phyloP scores from a whole-genome alignment of 2,888 invertebrate species.

The Galerucella nymphaeae region DNA sequence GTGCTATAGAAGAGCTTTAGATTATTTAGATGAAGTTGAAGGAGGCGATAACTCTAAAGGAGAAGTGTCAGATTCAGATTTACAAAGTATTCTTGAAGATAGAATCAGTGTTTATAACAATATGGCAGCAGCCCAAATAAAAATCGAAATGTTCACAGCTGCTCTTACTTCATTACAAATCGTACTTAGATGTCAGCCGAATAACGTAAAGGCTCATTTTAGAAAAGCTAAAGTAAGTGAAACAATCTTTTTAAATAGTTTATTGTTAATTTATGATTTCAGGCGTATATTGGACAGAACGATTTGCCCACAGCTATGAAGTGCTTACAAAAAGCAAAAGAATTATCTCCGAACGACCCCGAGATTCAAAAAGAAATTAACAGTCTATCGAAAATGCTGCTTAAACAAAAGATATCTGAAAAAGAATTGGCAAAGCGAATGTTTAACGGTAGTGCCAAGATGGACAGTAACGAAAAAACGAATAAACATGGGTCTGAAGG shows the following conservation, averaged over 20 bases:
- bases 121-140: constrained; percentile 91
- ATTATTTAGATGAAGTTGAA: constrained; percentile 81
- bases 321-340: constrained; percentile 72
- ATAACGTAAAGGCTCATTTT: constrained; percentile 91
- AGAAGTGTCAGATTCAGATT: constrained; percentile 68
- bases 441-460: constrained; percentile 58
- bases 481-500: constrained; percentile 27
- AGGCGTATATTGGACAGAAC: constrained; percentile 76
- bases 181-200: constrained; percentile 85
- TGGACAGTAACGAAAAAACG: constrained; percentile 20
- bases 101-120: constrained; percentile 89
- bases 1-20: constrained; percentile 86
- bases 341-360: constrained; percentile 72
- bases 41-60: constrained; percentile 65
- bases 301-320: constrained; percentile 78
- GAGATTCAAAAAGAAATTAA: constrained; percentile 67
- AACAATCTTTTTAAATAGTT: neutral
- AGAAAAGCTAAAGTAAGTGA: constrained; percentile 78
- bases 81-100: constrained; percentile 80
- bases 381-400: constrained; percentile 54
- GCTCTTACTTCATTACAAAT: constrained; percentile 85
- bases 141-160: constrained; percentile 85
- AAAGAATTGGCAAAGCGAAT: constrained; percentile 68
- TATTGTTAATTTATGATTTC: constrained; percentile 35
- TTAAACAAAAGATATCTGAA: constrained; percentile 66